Evolutionary conservation across 2,113 vertebrate species (phyloP), one percentile per base, ranked within the genome.

Genomic region (Peromyscus californicus): DNA sequence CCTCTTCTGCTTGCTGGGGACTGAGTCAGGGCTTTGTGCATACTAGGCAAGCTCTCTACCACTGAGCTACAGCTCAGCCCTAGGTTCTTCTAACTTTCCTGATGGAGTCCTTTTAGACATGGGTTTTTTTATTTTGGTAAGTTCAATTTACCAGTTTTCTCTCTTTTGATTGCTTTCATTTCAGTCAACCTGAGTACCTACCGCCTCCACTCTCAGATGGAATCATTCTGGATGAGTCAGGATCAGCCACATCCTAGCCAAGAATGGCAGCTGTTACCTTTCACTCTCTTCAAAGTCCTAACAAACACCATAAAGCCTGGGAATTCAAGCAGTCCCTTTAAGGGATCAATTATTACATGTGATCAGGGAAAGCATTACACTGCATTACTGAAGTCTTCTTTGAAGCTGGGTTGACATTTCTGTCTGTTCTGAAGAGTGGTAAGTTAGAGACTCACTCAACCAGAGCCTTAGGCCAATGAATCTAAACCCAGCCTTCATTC

Each of bases 361-460:
- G 36, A 65, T 86, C 39, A 91, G 59, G 31, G 67, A 89, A 3
- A 59, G 54, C 48, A 84, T 86, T 57, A 21, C 6, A 39, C 24
- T 67, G 22, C 33, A 61, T 69, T 65, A 72, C 45, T 51, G 67
- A 69, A 86, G 74, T 1, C 22, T n/a, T 93, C 94, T 95, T 78
- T 78, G 83, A 95, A 94, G 92, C 13, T 80, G 57, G 65, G 75
- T n/a, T 65, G 82, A 70, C 59, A 90, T 88, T 86, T 93, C 57
- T 67, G 9, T 85, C 10, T 24, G 26, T 91, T 94, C 45, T 92
- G 87, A 91, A 93, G 11, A 94, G 31, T 70, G 26, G 54, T 87
- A 79, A 74, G 90, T 51, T 13, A 92, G 63, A 0, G 1, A 69
- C 3, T 91, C 89, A 89, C n/a, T 89, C 26, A 65, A 39, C 74